A percentile compares a stretch with the other conserved stretches of the same genome.
Evolutionary conservation across 2,113 vertebrate genomes (phyloP).

Genomic region (Corydoras sp.): DNA sequence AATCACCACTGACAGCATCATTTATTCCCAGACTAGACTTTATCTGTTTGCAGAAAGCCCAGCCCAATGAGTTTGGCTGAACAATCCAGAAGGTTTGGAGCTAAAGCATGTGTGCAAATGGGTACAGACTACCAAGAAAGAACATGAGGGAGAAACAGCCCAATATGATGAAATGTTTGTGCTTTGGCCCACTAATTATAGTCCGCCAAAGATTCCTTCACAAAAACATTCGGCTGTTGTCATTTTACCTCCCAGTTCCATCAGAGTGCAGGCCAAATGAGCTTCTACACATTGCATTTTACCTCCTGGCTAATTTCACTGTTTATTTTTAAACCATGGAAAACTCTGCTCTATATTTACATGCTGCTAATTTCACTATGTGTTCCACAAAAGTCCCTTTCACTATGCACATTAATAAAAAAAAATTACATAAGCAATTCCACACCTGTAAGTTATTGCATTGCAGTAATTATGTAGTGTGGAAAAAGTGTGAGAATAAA

Average conservation of each 20-base stretch:
- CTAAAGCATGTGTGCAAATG: constrained; percentile 42
- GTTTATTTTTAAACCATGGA: constrained; percentile 35
- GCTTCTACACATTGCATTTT: constrained; percentile 38
- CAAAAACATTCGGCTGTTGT: constrained; percentile 33
- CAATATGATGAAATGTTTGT: constrained; percentile 37
- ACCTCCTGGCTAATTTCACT: constrained; percentile 34
- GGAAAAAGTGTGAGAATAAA: constrained; percentile 18
- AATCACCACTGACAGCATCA: constrained; percentile 30
- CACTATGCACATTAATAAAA: constrained; percentile 25
- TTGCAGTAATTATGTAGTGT: constrained; percentile 12
- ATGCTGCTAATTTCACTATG: constrained; percentile 27
- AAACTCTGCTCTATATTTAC: constrained; percentile 26
- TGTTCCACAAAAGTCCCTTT: constrained; percentile 40
- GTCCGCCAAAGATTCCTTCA: constrained; percentile 7
- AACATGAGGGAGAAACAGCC: constrained; percentile 24
- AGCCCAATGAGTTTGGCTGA: constrained; percentile 30
- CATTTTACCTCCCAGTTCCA: constrained; percentile 13
- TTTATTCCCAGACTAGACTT: constrained; percentile 21
- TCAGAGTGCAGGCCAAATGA: constrained; percentile 33
- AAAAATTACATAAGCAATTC: constrained; percentile 14
- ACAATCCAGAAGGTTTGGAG: constrained; percentile 17
- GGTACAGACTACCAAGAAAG: not conserved
- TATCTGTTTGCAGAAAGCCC: constrained; percentile 17
- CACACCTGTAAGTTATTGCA: constrained; percentile 30
- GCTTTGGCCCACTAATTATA: constrained; percentile 33